Percentiles rank a stretch among this genome's conserved stretches.
Evolutionary conservation across 2,797 vertebrate genomes (phyloP).

Genomic region (Agapornis canus): DNA sequence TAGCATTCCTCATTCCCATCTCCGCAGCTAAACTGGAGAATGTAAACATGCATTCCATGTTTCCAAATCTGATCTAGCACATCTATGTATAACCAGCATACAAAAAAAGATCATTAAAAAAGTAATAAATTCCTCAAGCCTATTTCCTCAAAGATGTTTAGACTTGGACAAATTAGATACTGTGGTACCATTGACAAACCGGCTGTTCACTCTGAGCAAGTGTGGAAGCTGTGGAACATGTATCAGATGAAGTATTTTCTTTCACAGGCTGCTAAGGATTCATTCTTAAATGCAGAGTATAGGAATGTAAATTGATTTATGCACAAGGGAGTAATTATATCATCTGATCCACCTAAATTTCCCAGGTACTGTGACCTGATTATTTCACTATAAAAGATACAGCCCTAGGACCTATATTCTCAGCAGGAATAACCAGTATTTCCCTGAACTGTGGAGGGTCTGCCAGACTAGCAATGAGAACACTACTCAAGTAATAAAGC

Average conservation of each 20-base stretch:
- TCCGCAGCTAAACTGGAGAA: not conserved
- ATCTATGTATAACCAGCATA: not conserved
- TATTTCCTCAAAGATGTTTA: not conserved
- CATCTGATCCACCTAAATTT: slow-evolving; percentile 26
- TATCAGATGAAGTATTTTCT: not conserved
- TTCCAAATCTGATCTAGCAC: slow-evolving; percentile 6
- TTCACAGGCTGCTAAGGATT: slow-evolving; percentile 18
- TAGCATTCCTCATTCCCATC: not conserved
- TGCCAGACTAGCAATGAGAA: not conserved
- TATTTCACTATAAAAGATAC: not conserved
- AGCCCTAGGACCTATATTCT: not conserved
- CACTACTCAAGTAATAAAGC: not conserved
- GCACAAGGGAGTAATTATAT: slow-evolving; percentile 19
- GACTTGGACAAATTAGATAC: not conserved
- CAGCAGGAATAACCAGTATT: not conserved
- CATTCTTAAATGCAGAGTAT: slow-evolving; percentile 47
- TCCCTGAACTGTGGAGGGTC: not conserved
- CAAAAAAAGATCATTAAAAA: not conserved
- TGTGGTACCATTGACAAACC: not conserved
- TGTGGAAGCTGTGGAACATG: not conserved
- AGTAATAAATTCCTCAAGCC: not conserved
- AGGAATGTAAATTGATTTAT: slow-evolving; percentile 29
- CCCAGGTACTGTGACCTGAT: not conserved
- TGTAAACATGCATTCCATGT: not conserved
- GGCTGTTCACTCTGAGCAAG: not conserved